Evolutionary conservation across 1,140 invertebrate genomes (phyloP).

Genomic region (Panulirus ornatus): DNA sequence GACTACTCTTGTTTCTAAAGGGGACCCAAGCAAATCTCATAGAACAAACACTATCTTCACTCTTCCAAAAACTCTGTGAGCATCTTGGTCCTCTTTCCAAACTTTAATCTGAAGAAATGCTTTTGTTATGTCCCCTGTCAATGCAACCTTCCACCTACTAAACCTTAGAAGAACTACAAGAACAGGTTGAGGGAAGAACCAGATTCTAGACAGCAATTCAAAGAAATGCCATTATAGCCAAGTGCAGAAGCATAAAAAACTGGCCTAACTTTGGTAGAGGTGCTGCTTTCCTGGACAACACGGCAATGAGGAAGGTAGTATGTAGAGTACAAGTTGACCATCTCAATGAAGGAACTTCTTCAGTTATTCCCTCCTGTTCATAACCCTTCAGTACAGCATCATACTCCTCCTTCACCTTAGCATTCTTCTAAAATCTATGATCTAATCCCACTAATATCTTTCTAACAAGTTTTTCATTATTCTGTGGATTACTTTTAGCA

Average conservation of each 20-base stretch:
- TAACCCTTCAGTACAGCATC: neutral
- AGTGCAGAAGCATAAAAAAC: conserved; percentile 26
- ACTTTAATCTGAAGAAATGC: no score
- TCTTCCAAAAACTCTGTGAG: no score
- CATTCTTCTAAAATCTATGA: conserved; percentile 9
- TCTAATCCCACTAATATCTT: conserved; percentile 12
- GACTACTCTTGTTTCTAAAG: no score
- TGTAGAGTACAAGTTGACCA: neutral
- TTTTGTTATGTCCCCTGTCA: no score
- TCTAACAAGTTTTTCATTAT: conserved; percentile 34
- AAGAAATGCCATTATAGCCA: conserved; percentile 41
- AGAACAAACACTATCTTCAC: no score
- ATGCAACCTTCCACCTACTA: no score
- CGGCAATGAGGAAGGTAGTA: conserved; percentile 34
- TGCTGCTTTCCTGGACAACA: conserved; percentile 22
- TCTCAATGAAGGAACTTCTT: conserved; percentile 25
- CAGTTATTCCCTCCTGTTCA: conserved; percentile 32
- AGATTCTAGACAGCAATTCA: conserved; percentile 30
- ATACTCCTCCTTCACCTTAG: conserved; percentile 13
- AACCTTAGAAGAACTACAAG: no score
- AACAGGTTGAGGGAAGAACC: no score
- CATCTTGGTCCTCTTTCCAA: no score
- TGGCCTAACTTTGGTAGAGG: conserved; percentile 32
- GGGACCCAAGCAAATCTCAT: no score
- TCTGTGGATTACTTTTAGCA: conserved; percentile 6